phyloP scores from a whole-genome alignment of 2,888 invertebrate genomes.

The Strigamia maritima region DNA sequence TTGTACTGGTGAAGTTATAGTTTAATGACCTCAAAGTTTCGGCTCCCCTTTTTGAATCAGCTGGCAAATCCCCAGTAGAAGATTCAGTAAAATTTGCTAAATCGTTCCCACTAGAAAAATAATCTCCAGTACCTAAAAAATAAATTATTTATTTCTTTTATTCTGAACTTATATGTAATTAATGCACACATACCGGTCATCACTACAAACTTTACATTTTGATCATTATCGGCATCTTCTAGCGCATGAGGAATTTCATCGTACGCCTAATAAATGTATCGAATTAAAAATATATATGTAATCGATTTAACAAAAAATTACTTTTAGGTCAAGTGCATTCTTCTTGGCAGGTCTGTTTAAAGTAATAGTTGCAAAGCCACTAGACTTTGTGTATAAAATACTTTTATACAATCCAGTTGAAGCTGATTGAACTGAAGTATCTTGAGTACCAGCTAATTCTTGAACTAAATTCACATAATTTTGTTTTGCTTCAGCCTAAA shows the following conservation, averaged over 20 bases:
- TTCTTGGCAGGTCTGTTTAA: slow-evolving; percentile 74
- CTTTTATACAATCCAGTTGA: background rate
- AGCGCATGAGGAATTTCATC: background rate
- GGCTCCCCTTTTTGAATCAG: background rate
- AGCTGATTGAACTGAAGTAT: slow-evolving; percentile 39
- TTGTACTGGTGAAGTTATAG: background rate
- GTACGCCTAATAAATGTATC: background rate
- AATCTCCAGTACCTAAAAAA: slow-evolving; percentile 66
- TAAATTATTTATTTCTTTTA: background rate
- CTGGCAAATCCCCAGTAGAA: background rate
- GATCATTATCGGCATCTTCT: slow-evolving; percentile 36
- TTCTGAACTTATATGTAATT: background rate
- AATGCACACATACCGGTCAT: background rate
- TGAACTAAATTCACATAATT: slow-evolving; percentile 56
- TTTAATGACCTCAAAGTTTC: background rate
- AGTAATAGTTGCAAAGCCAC: slow-evolving; percentile 56
- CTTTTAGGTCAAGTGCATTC: slow-evolving; percentile 67
- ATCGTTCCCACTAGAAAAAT: slow-evolving; percentile 84
- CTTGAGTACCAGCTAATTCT: slow-evolving; percentile 47
- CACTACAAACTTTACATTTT: slow-evolving; percentile 39
- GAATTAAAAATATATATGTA: background rate
- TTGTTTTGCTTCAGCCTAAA: slow-evolving; percentile 56
- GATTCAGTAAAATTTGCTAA: slow-evolving; percentile 55
- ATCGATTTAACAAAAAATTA: slow-evolving; percentile 43
- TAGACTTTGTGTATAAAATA: background rate